Percentiles rank a stretch among this genome's conserved stretches.
phyloP scores from a whole-genome alignment of 1,140 invertebrate species.

The Bombus superbus region DNA sequence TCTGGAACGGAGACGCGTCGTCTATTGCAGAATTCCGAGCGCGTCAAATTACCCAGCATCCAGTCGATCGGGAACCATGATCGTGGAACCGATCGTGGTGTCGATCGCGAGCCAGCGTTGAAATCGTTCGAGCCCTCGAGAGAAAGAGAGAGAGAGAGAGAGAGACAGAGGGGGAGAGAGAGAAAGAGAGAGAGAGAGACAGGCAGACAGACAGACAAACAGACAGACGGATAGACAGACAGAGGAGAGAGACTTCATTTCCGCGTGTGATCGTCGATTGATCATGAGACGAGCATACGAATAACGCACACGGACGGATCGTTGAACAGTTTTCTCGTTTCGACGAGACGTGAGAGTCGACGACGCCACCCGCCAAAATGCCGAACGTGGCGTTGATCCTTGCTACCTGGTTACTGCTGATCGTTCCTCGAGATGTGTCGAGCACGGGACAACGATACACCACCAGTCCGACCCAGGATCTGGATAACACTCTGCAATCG shows the following conservation, averaged over 20 bases:
- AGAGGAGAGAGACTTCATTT: background rate
- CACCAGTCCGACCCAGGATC: slow-evolving; percentile 58
- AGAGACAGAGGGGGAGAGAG: background rate
- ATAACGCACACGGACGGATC: background rate
- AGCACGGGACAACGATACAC: slow-evolving; percentile 63
- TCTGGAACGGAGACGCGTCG: background rate
- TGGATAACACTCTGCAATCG: slow-evolving; percentile 69
- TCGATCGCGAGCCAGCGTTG: slow-evolving; percentile 10
- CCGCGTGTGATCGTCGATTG: slow-evolving; percentile 45
- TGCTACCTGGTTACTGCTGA: slow-evolving; percentile 51
- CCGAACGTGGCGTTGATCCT: slow-evolving; percentile 24
- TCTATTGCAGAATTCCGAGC: slow-evolving; percentile 12
- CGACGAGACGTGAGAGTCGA: background rate
- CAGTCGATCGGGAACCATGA: slow-evolving; percentile 36
- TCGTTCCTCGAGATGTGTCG: slow-evolving; percentile 44
- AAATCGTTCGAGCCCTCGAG: slow-evolving; percentile 10
- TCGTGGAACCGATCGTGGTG: slow-evolving; percentile 43
- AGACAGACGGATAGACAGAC: background rate
- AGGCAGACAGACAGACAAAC: background rate
- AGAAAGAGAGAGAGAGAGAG: background rate
- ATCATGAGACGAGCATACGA: slow-evolving; percentile 46
- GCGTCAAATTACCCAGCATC: slow-evolving; percentile 18
- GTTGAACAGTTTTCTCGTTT: background rate
- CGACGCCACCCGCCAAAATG: slow-evolving; percentile 27
- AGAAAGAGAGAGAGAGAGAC: background rate